Percentiles rank a stretch among this genome's conserved stretches.
phyloP scores from a whole-genome alignment of 1,140 invertebrate genomes.

The Pemphigus obesinymphae region DNA sequence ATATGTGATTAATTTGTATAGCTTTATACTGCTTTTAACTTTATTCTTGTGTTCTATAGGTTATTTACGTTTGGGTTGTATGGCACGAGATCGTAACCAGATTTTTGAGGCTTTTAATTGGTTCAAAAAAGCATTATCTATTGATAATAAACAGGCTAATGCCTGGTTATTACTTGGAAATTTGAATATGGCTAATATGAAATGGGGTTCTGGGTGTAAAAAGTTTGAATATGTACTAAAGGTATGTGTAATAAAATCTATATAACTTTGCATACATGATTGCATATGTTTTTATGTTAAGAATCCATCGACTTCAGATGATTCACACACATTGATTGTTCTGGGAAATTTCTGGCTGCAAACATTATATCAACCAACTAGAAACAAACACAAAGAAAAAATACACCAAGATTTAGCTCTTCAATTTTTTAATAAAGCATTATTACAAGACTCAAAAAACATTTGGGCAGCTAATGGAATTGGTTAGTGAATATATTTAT shows the following conservation, averaged over 20 bases:
- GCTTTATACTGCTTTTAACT: not conserved
- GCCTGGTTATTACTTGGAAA: slow-evolving; percentile 96
- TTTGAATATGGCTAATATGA: slow-evolving; percentile 93
- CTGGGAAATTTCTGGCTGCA: not conserved
- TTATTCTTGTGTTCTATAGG: slow-evolving; percentile 50
- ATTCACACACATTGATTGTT: not conserved
- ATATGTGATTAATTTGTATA: not conserved
- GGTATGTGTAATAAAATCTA: slow-evolving; percentile 42
- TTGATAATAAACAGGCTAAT: slow-evolving; percentile 94
- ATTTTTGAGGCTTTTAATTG: slow-evolving; percentile 99
- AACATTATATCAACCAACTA: not conserved
- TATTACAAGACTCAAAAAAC: not conserved
- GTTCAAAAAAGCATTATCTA: slow-evolving; percentile 95
- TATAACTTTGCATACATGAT: too few species aligned
- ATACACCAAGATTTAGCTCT: not conserved
- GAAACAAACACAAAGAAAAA: not conserved
- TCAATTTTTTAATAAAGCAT: not conserved
- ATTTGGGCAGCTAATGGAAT: not conserved
- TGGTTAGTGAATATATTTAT: not conserved
- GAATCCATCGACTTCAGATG: not conserved
- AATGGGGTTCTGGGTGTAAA: slow-evolving; percentile 96
- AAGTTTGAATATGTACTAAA: slow-evolving; percentile 97
- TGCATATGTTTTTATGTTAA: not conserved
- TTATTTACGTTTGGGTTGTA: slow-evolving; percentile 82
- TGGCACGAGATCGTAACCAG: slow-evolving; percentile 94